Conservation (phyloP, 2,113 vertebrate species). For the Antechinus stuartii region DNA sequence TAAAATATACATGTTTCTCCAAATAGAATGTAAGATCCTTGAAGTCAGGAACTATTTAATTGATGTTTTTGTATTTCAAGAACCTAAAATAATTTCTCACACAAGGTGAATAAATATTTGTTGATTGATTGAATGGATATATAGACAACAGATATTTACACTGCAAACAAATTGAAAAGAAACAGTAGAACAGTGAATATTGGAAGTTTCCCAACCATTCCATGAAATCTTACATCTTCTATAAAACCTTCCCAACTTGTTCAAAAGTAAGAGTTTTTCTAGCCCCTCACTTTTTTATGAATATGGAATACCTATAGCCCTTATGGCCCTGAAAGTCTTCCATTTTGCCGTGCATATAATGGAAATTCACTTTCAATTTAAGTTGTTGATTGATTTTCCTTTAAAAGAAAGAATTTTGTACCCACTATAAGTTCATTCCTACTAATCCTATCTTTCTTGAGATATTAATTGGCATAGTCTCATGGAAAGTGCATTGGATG, state of each 20-base stretch:
- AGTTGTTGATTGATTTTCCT: slow-evolving; percentile 38
- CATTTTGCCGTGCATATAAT: not conserved
- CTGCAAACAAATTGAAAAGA: not conserved
- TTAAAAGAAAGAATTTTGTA: slow-evolving; percentile 15
- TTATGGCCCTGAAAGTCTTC: not conserved
- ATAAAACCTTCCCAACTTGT: not conserved
- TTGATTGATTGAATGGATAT: not conserved
- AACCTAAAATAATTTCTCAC: not conserved
- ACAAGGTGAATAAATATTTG: not conserved
- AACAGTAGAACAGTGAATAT: not conserved
- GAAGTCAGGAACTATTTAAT: not conserved
- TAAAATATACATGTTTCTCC: not conserved
- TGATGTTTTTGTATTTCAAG: not conserved
- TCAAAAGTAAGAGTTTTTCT: not conserved
- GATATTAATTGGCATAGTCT: not conserved
- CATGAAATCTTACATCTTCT: not conserved
- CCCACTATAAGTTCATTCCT: not conserved
- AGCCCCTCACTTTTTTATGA: not conserved
- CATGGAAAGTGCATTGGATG: not conserved
- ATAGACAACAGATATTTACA: not conserved
- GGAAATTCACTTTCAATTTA: not conserved
- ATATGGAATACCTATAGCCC: not conserved
- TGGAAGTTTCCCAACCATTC: not conserved
- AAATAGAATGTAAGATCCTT: not conserved
- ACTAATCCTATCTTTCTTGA: not conserved